A percentile compares a stretch with the other conserved stretches of the same genome.
Conservation (phyloP, 2,113 vertebrate genomes). For the Opisthocomus hoazin region DNA sequence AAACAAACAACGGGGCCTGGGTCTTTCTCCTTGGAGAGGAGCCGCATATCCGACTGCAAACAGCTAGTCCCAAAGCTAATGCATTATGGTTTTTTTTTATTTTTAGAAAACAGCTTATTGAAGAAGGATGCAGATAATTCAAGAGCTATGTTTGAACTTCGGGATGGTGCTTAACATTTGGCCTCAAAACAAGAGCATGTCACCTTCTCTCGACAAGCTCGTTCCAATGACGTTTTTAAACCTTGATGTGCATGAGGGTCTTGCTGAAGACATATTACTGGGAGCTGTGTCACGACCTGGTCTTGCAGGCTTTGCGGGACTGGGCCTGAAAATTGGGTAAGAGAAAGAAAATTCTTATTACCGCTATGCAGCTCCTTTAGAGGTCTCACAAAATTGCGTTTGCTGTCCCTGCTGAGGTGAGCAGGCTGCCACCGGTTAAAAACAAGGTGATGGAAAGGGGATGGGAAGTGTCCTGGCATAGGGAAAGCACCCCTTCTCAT, state of each 20-base stretch:
- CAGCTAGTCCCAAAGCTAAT: not conserved
- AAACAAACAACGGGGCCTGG: not conserved
- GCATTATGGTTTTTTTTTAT: not conserved
- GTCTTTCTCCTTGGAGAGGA: not conserved
- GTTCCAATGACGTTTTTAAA: not conserved
- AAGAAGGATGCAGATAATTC: not conserved
- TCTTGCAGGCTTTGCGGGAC: not conserved
- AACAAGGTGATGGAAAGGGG: not conserved
- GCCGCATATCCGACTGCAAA: not conserved
- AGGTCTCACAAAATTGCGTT: not conserved
- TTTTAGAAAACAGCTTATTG: not conserved
- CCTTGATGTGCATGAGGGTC: fast-evolving
- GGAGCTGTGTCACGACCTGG: not conserved
- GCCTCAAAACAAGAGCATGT: not conserved
- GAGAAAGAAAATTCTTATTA: not conserved
- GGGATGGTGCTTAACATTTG: not conserved
- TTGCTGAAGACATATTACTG: not conserved
- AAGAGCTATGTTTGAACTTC: not conserved
- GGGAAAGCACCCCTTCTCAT: not conserved
- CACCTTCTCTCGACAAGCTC: not conserved
- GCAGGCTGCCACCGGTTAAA: not conserved
- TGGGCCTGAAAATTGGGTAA: not conserved
- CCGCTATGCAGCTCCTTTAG: not conserved
- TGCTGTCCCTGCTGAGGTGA: not conserved
- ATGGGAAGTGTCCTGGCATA: not conserved